Evolutionary conservation across 2,888 invertebrate species (phyloP), one percentile per base, ranked within the genome.

Genomic region (Drosophila crucigera): DNA sequence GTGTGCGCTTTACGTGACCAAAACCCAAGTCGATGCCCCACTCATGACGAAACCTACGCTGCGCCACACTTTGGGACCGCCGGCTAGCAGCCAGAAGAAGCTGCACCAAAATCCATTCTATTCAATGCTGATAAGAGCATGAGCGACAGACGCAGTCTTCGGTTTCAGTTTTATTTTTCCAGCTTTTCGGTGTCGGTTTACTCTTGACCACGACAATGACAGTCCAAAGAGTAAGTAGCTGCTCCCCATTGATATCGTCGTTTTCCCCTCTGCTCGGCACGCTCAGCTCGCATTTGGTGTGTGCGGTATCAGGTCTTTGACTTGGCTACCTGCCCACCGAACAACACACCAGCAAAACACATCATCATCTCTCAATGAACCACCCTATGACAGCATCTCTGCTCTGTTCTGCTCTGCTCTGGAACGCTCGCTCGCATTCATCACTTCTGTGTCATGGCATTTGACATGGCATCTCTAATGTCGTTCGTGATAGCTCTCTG

Each of bases 1-100:
- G 75, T 71, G 81, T 55, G 56, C 76, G 73, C 80, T 85, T 84
- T 90, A 92, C 91, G 91, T 92, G 91, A 92, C 91, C 84, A 91
- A 88, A 85, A 62, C 83, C 79, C 66, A 72, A 70, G 73, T 80
- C 82, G 55, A 56, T 67, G 67, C 28, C 19, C 70, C 43, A 68
- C 59, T 63, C 68, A 82, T 84, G 75, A 84, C 82, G 84, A 82
- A 74, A 76, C 71, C 31, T 52, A 50, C 54, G 75, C 77, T 56
- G 39, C 58, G 73, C 74, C 67, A 47, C 58, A 65, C 74, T 55
- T 74, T 68, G 67, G 62, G 71, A 52, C 72, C 66, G 66, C 65
- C 67, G 59, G 43, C 55, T 62, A 72, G 76, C 66, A 72, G 80
- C 68, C 43, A 55, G 35, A 66, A 55, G 61, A 47, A 47, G 47